These are phyloP conservation scores for Calephelis perditalis DNA, from an alignment of 2,888 invertebrate species.

Conservation along the genomic window DNA sequence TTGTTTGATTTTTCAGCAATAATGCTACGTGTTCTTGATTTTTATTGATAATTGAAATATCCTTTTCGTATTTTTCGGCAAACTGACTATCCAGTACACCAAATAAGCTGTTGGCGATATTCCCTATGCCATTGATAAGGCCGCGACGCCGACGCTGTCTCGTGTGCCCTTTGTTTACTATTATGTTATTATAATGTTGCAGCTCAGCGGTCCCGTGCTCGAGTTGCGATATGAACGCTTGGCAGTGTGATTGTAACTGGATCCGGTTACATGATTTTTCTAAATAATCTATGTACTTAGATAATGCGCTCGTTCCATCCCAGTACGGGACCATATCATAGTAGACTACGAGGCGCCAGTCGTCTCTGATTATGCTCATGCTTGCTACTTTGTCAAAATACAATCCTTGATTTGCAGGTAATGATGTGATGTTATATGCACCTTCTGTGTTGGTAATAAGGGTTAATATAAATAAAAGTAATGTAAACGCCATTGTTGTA, in stretches of 20 bases:
- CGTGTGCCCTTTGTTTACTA: too few species aligned
- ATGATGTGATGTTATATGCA: neutral
- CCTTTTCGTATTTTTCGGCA: too few species aligned
- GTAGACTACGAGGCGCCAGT: conserved; percentile 16
- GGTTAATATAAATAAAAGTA: neutral
- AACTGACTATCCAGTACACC: too few species aligned
- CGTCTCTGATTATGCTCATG: conserved; percentile 11
- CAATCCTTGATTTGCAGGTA: neutral
- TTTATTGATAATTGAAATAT: too few species aligned
- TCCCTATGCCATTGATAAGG: too few species aligned
- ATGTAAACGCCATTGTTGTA: neutral
- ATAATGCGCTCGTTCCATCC: neutral
- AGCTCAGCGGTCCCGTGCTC: neutral
- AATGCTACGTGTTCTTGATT: too few species aligned
- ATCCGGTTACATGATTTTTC: conserved; percentile 17
- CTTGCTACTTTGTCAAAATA: too few species aligned
- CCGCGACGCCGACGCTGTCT: too few species aligned
- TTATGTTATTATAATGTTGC: too few species aligned
- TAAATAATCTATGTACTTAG: conserved; percentile 15
- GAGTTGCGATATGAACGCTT: conserved; percentile 14
- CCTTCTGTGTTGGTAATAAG: neutral
- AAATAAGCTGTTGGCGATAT: too few species aligned
- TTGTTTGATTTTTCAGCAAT: too few species aligned
- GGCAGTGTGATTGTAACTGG: conserved; percentile 1
- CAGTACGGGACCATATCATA: conserved; percentile 12